Conservation (phyloP, 2,113 vertebrate genomes). For the Oncorhynchus keta region DNA sequence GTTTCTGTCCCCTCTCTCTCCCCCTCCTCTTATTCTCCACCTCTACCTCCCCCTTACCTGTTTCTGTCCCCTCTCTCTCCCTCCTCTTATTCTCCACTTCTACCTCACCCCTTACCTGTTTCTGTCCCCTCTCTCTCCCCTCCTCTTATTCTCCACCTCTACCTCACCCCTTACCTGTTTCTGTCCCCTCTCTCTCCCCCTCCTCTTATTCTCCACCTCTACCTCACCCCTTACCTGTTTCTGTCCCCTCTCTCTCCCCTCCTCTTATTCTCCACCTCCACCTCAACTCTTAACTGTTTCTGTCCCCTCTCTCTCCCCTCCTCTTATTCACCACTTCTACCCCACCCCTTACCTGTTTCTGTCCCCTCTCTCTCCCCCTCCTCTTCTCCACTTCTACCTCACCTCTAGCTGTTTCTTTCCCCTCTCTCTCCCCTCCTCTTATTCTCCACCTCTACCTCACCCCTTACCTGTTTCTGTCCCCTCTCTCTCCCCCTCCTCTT, state of each 20-base stretch:
- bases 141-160: no score
- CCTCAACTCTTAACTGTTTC: background rate
- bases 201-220: no score
- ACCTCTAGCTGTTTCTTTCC: background rate
- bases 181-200: background rate
- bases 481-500: background rate
- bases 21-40: conserved; percentile 20
- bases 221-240: no score
- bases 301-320: background rate
- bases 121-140: no score
- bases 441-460: background rate
- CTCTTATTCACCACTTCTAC: background rate
- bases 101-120: background rate
- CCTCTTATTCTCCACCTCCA: no score
- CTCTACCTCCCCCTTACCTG: no score
- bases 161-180: background rate
- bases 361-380: background rate
- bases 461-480: no score
- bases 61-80: no score
- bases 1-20: no score
- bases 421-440: conserved; percentile 13
- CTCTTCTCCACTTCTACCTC: conserved; percentile 3
- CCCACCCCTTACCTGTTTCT: background rate
- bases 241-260: no score
- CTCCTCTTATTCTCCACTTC: background rate